Evolutionary conservation across 1,140 invertebrate genomes (phyloP), one percentile per base, ranked within the genome.

Genomic region (Cheumatopsyche charites): DNA sequence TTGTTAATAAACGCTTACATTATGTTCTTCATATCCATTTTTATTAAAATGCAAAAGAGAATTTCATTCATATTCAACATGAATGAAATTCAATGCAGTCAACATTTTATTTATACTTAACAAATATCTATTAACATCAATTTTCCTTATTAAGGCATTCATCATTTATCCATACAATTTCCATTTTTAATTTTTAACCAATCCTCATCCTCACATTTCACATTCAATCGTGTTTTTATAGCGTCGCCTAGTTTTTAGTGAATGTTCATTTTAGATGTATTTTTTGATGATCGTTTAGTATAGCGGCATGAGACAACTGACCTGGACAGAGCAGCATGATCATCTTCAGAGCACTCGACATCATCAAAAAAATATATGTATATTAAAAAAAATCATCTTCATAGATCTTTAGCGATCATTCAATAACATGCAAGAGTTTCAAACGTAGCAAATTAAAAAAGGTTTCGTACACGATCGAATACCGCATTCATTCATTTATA

Each of bases 321-420:
- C 65, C 43, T 67, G 66, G 66, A 68, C 66, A 68, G 29, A 36
- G 66, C 66, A 68, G 66, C 66, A 68, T 68, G 66, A 68, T 36
- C 66, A 68, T 55, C 66, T 55, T 55, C 66, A 68, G 43, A 7
- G 19, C 65, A 63, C 36, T 63, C 62, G 17, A 4, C 58, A 62
- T 26, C 58, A 62, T 62, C 23, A 21, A 11, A 17, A 17, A 6
- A 17, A 19, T 52, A 17, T n/a, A n/a, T n/a, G n/a, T n/a, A n/a
- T n/a, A n/a, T n/a, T n/a, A n/a, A n/a, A 36, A 36, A 4, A 36
- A 36, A 36, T 36, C 29, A 36, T 36, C 29, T 4, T 9, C 29
- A 36, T 36, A 4, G 29, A 36, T 36, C 9, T 36, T 36, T 36
- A 36, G 29, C 3, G 3, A 36, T 36, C 29, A 36, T 36, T 36